Evolutionary conservation across 2,797 vertebrate species (phyloP).

Genomic region (Eptatretus atami): DNA sequence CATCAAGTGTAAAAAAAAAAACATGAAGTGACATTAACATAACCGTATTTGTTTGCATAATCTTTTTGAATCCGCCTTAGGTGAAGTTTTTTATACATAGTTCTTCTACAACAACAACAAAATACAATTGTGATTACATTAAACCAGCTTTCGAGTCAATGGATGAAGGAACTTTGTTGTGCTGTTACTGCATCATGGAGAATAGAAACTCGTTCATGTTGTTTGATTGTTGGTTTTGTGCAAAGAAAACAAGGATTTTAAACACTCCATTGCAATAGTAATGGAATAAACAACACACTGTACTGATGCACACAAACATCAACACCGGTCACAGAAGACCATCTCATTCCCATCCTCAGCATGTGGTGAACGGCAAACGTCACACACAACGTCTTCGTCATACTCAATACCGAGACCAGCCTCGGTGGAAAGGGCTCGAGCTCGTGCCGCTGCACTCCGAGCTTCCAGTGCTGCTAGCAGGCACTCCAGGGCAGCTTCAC

Average conservation of each 20-base stretch:
- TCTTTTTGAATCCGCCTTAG: background rate
- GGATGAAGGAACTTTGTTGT: background rate
- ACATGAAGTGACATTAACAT: background rate
- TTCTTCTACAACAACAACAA: background rate
- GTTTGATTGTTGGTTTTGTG: no score
- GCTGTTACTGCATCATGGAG: no score
- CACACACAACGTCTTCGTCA: constrained; percentile 86
- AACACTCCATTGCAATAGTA: no score
- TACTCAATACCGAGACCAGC: constrained; percentile 87
- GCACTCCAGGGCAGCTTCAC: constrained; percentile 73
- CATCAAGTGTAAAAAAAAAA: background rate
- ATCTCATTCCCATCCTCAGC: constrained; percentile 96
- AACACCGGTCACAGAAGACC: constrained; percentile 98
- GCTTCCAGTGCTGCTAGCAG: constrained; percentile 58
- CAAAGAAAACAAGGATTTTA: background rate
- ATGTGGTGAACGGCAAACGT: constrained; percentile 80
- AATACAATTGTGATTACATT: background rate
- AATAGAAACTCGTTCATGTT: no score
- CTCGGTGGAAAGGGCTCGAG: constrained; percentile 78
- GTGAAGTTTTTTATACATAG: constrained; percentile 8
- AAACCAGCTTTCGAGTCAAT: background rate
- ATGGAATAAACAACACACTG: constrained; percentile 9
- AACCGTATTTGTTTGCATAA: background rate
- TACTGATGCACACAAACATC: constrained; percentile 96
- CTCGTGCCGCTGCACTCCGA: constrained; percentile 81